Conservation (phyloP, 2,797 vertebrate genomes). For the Macroramphosus scolopax region DNA sequence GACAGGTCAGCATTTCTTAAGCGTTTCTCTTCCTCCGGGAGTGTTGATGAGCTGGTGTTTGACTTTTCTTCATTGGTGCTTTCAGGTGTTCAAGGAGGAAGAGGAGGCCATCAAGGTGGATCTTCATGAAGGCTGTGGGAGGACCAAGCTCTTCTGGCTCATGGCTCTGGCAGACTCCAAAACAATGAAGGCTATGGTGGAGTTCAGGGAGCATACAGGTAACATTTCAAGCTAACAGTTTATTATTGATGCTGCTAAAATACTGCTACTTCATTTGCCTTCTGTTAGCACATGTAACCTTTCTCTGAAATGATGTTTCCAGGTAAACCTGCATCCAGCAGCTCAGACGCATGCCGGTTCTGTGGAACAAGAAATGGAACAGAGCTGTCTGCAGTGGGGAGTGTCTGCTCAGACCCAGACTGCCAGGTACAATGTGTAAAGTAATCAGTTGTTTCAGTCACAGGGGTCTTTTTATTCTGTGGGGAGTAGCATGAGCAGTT, state of each 20-base stretch:
- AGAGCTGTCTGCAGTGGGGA: constrained; percentile 94
- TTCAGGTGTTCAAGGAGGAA: constrained; percentile 98
- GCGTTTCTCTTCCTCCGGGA: no score
- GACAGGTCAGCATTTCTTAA: constrained; percentile 83
- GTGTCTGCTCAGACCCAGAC: constrained; percentile 94
- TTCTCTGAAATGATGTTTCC: constrained; percentile 9
- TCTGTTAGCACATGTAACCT: no score
- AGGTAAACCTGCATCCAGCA: constrained; percentile 97
- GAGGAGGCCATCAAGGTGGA: constrained; percentile 99
- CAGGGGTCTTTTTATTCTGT: no score
- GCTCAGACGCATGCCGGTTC: constrained; percentile 95
- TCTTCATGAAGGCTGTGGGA: constrained; percentile 97
- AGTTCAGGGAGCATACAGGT: constrained; percentile 99
- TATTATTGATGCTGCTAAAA: no score
- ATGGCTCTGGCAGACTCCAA: constrained; percentile 99
- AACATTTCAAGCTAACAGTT: constrained; percentile 28
- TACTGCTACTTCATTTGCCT: no score
- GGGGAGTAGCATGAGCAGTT: no score
- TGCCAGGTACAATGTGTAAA: constrained; percentile 84
- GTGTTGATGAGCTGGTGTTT: not conserved
- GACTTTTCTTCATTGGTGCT: constrained; percentile 5
- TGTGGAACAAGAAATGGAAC: constrained; percentile 96
- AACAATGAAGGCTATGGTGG: constrained; percentile 99
- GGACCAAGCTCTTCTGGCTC: constrained; percentile 98
- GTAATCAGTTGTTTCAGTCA: no score